These are phyloP conservation scores for Drosophila arizonae DNA, from an alignment of 1,140 invertebrate species.

Conservation along the genomic window DNA sequence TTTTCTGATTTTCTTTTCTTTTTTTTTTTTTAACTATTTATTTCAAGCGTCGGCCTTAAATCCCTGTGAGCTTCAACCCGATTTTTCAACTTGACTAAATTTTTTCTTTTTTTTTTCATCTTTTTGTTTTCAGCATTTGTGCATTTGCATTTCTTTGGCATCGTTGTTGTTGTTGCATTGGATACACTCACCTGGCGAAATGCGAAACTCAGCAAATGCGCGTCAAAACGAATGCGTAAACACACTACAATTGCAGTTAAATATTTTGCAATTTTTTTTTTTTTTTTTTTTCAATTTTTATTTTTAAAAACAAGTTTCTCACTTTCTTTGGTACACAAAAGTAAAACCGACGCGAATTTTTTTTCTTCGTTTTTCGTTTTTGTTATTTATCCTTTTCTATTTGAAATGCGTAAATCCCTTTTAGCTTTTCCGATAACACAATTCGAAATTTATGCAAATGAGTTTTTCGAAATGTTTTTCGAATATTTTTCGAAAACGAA, in stretches of 20 bases:
- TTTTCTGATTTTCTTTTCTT: slow-evolving; percentile 12
- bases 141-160: slow-evolving; percentile 80
- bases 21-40: slow-evolving; percentile 33
- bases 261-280: slow-evolving; percentile 21
- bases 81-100: slow-evolving; percentile 69
- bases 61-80: slow-evolving; percentile 83
- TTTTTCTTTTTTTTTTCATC: slow-evolving; percentile 18
- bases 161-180: slow-evolving; percentile 58
- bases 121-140: slow-evolving; percentile 52
- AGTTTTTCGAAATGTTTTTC: slow-evolving; percentile 52
- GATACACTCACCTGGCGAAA: slow-evolving; percentile 81
- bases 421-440: slow-evolving; percentile 82
- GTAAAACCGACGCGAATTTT: slow-evolving; percentile 51
- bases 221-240: slow-evolving; percentile 29
- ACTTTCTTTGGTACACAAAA: slow-evolving; percentile 23
- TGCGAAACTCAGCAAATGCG: slow-evolving; percentile 55
- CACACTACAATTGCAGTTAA: slow-evolving; percentile 47
- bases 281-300: slow-evolving; percentile 19
- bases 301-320: slow-evolving; percentile 15
- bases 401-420: slow-evolving; percentile 81
- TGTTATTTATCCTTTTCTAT: slow-evolving; percentile 20
- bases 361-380: slow-evolving; percentile 27
- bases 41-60: slow-evolving; percentile 82
- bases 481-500: slow-evolving; percentile 12
- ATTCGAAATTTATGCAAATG: slow-evolving; percentile 65